Conservation (phyloP, 2,888 invertebrate species). For the Oegoconia quadripuncta region DNA sequence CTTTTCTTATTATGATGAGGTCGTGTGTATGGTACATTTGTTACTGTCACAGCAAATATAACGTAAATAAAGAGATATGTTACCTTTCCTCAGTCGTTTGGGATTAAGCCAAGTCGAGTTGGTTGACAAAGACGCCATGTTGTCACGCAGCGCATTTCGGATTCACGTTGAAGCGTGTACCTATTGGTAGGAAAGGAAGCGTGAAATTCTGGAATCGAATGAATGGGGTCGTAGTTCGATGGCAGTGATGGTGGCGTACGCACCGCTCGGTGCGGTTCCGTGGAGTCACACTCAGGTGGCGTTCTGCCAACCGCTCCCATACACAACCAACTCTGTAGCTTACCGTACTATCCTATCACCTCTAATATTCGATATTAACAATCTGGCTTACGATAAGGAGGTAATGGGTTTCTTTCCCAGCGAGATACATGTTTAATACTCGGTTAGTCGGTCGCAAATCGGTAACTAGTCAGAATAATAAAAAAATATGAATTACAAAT, state of each 20-base stretch:
- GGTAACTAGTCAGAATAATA: too few relatives aligned
- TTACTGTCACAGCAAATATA: conserved; percentile 55
- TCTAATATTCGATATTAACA: too few relatives aligned
- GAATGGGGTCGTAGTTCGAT: neutral
- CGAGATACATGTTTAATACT: too few relatives aligned
- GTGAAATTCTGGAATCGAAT: conserved; percentile 42
- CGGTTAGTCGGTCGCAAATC: too few relatives aligned
- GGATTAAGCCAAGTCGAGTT: conserved; percentile 61
- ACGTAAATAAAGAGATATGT: conserved; percentile 61
- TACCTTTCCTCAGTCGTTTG: conserved; percentile 62
- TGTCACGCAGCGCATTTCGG: conserved; percentile 47
- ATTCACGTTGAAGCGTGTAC: conserved; percentile 35
- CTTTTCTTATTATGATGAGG: conserved; percentile 12
- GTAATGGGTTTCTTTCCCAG: too few relatives aligned
- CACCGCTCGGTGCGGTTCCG: neutral
- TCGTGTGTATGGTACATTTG: conserved; percentile 37
- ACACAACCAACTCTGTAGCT: too few relatives aligned
- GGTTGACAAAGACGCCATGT: conserved; percentile 55
- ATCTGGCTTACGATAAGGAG: too few relatives aligned
- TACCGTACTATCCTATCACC: too few relatives aligned
- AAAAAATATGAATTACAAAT: too few relatives aligned
- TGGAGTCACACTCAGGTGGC: too few relatives aligned
- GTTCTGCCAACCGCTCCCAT: conserved; percentile 5
- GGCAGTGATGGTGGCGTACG: neutral
- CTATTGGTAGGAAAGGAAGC: conserved; percentile 39